Conservation (phyloP, 1,140 invertebrate genomes). For the Hermatobates lingyangjiaoensis region DNA sequence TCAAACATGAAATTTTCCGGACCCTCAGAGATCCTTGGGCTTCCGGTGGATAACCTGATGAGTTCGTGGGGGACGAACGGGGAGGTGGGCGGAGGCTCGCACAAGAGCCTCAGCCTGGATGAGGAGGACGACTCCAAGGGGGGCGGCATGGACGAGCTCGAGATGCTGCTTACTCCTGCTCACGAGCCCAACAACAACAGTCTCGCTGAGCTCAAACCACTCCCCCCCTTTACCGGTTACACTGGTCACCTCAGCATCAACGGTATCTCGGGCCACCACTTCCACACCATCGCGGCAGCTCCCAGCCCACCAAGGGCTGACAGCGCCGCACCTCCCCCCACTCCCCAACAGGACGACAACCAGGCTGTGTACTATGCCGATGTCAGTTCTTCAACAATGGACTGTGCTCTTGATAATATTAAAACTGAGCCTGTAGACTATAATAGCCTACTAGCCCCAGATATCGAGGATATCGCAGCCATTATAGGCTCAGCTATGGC, state of each 20-base stretch:
- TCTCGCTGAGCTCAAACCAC: slow-evolving; percentile 63
- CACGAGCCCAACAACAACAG: slow-evolving; percentile 30
- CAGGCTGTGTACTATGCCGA: slow-evolving; percentile 23
- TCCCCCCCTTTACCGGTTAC: slow-evolving; percentile 69
- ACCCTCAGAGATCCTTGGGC: slow-evolving; percentile 11
- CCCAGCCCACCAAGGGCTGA: slow-evolving; percentile 26
- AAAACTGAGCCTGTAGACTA: slow-evolving; percentile 33
- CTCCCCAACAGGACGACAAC: slow-evolving; percentile 21
- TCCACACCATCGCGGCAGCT: slow-evolving; percentile 49
- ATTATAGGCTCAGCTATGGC: slow-evolving; percentile 78
- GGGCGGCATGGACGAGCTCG: slow-evolving; percentile 39
- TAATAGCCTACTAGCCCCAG: slow-evolving; percentile 25
- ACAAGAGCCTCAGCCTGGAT: slow-evolving; percentile 12
- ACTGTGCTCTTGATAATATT: slow-evolving; percentile 23
- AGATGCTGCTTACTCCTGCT: slow-evolving; percentile 28
- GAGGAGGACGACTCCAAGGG: slow-evolving; percentile 29
- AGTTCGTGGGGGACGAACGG: slow-evolving; percentile 1
- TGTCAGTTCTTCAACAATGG: slow-evolving; percentile 24
- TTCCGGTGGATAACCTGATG: slow-evolving; percentile 11
- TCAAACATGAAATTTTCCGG: slow-evolving; percentile 11
- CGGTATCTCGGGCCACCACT: slow-evolving; percentile 68
- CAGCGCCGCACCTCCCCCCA: slow-evolving; percentile 37
- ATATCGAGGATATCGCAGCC: slow-evolving; percentile 71
- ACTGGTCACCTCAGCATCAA: slow-evolving; percentile 64
- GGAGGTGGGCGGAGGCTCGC: slow-evolving; percentile 6